Conservation (phyloP, 2,113 vertebrate genomes). For the Pelecanus crispus region DNA sequence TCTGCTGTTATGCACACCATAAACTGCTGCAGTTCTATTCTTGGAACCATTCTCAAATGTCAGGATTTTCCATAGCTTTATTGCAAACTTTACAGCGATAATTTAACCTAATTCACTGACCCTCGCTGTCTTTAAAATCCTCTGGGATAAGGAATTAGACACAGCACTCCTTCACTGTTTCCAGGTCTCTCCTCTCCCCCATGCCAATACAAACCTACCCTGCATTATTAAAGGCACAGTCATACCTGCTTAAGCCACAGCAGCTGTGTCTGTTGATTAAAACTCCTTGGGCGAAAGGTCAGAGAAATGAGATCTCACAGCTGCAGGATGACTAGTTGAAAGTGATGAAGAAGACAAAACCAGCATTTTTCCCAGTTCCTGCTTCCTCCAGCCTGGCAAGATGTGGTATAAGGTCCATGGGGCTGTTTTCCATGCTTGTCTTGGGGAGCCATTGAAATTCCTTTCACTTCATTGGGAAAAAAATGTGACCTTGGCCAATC, state of each 20-base stretch:
- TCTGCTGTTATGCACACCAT: neutral
- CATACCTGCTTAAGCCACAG: neutral
- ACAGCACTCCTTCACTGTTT: neutral
- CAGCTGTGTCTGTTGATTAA: neutral
- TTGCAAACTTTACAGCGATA: neutral
- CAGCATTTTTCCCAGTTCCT: neutral
- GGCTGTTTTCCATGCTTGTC: neutral
- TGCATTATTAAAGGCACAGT: neutral
- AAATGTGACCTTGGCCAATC: neutral
- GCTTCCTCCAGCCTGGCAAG: neutral
- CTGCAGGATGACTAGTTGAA: neutral
- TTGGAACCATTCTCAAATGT: neutral
- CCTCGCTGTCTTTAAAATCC: neutral
- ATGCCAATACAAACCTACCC: neutral
- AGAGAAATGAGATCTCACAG: neutral
- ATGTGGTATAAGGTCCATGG: accelerated
- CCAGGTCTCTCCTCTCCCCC: neutral
- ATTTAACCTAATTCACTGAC: neutral
- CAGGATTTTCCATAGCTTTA: neutral
- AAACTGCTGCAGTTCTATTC: neutral
- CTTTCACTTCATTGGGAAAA: neutral
- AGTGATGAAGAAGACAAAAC: neutral
- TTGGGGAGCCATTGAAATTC: neutral
- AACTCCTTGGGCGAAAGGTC: neutral
- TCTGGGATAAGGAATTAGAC: neutral